phyloP scores from a whole-genome alignment of 2,888 invertebrate species.

The Phyto melanocephala region DNA sequence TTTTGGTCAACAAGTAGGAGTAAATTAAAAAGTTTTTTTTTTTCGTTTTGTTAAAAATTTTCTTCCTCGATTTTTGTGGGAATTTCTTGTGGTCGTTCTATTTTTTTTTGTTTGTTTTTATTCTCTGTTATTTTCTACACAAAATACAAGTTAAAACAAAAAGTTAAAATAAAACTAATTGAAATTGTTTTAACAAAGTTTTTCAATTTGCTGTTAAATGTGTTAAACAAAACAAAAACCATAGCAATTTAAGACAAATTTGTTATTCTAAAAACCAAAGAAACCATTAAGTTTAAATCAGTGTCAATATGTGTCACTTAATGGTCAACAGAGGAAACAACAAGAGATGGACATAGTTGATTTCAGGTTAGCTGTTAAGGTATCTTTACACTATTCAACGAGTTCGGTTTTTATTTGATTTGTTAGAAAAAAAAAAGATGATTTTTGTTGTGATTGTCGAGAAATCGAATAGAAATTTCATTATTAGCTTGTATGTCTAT shows the following conservation, averaged over 20 bases:
- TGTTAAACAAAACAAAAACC: no score
- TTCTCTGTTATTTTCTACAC: not conserved
- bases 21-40: conserved; percentile 37
- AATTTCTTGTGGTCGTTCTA: conserved; percentile 7
- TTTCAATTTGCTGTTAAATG: conserved; percentile 19
- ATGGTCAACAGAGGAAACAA: not conserved
- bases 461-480: no score
- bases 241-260: not conserved
- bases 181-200: conserved; percentile 39
- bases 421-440: no score
- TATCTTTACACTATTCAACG: no score
- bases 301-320: not conserved
- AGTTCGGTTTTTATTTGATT: no score
- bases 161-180: conserved; percentile 28
- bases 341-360: not conserved
- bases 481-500: no score
- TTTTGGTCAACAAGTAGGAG: conserved; percentile 15
- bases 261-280: not conserved
- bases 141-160: not conserved
- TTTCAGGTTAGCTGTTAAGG: no score
- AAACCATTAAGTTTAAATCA: not conserved
- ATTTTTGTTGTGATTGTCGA: no score
- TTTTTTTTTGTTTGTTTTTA: not conserved
- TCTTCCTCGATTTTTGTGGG: conserved; percentile 10
- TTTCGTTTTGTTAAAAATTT: not conserved